Conservation (phyloP, 2,797 vertebrate genomes). For the Acropternis orthonyx region DNA sequence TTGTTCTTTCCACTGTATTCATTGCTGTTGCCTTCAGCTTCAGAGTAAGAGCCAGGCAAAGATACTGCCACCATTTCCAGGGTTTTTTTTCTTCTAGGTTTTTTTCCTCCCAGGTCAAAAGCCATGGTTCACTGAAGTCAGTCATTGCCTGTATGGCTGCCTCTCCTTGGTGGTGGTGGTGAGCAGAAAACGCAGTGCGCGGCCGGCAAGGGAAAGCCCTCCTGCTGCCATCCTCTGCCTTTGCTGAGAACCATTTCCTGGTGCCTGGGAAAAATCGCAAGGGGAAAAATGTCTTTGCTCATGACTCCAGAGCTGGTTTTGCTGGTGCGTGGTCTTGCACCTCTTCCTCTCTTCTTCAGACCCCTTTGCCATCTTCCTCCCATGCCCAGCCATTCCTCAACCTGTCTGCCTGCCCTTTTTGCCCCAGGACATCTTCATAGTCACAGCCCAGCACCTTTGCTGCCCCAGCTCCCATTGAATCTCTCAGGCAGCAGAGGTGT, state of each 20-base stretch:
- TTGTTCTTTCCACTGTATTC: neutral
- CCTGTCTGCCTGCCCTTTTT: neutral
- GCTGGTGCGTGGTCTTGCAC: neutral
- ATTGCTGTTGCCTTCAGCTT: neutral
- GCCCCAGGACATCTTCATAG: neutral
- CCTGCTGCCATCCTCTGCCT: neutral
- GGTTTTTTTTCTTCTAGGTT: neutral
- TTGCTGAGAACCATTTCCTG: neutral
- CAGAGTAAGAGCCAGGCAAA: neutral
- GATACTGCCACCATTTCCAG: neutral
- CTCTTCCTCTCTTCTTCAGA: neutral
- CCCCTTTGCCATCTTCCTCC: neutral
- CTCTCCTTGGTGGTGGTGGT: neutral
- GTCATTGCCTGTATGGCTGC: neutral
- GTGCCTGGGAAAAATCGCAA: fast-evolving
- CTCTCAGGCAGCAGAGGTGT: fast-evolving
- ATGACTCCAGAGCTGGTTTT: neutral
- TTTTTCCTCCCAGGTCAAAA: neutral
- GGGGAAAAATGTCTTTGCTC: neutral
- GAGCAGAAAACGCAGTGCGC: neutral
- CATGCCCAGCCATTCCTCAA: fast-evolving
- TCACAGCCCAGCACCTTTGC: neutral
- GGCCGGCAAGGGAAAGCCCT: neutral
- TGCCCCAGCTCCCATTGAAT: neutral
- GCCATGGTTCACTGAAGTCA: neutral